Evolutionary conservation across 2,888 invertebrate species (phyloP).

Genomic region (Chelonus formosanus): DNA sequence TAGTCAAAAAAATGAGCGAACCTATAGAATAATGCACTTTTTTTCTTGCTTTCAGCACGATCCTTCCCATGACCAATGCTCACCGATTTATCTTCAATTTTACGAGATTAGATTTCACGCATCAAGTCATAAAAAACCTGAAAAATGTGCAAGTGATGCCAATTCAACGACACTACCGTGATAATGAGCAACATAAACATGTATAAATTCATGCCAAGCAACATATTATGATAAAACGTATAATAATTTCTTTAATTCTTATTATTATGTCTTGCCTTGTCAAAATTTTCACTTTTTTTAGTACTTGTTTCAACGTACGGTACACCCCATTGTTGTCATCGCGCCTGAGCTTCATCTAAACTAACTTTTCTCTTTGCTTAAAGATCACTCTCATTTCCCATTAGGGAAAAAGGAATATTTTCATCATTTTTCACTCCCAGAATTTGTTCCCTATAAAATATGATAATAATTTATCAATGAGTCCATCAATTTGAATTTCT

Average conservation of each 20-base stretch:
- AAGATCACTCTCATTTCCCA: conserved; percentile 98
- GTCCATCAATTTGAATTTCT: too few species aligned
- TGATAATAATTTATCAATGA: background rate
- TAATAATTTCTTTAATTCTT: conserved; percentile 26
- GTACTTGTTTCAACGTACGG: conserved; percentile 99
- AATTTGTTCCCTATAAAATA: conserved; percentile 87
- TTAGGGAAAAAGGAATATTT: conserved; percentile 97
- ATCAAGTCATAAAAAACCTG: conserved; percentile 99
- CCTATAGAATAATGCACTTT: conserved; percentile 92
- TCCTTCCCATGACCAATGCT: conserved; percentile 89
- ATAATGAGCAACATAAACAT: conserved; percentile 24
- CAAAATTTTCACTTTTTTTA: conserved; percentile 97
- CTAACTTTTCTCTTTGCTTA: conserved; percentile 93
- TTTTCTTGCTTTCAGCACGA: conserved; percentile 87
- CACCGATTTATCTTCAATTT: conserved; percentile 91
- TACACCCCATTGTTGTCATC: conserved; percentile 95
- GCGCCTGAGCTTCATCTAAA: conserved; percentile 84
- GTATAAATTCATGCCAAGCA: conserved; percentile 26
- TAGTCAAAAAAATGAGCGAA: conserved; percentile 57
- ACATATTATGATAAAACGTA: conserved; percentile 33
- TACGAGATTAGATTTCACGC: conserved; percentile 97
- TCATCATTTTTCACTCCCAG: conserved; percentile 98
- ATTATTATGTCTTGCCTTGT: conserved; percentile 77
- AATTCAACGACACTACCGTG: conserved; percentile 52
- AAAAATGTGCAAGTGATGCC: conserved; percentile 65